Evolutionary conservation across 2,888 invertebrate species (phyloP).

Genomic region (Meteorus colon): DNA sequence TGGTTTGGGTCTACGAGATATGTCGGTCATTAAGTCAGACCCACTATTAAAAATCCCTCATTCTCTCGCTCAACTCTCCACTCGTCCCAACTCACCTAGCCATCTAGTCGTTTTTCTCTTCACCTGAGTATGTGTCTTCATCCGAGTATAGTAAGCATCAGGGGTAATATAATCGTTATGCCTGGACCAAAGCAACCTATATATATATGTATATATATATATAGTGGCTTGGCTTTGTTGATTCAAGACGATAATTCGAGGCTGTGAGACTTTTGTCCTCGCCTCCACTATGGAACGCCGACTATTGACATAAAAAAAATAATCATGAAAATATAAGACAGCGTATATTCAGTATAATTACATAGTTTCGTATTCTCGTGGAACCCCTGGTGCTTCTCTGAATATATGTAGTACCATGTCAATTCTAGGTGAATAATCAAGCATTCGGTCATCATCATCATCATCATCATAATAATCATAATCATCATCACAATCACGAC

Average conservation of each 20-base stretch:
- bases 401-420: constrained; percentile 50
- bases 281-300: constrained; percentile 31
- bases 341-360: constrained; percentile 59
- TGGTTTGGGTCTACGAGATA: constrained; percentile 44
- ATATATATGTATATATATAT: constrained; percentile 22
- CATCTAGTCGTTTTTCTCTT: constrained; percentile 35
- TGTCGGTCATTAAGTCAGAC: constrained; percentile 69
- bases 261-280: constrained; percentile 55
- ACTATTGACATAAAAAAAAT: constrained; percentile 46
- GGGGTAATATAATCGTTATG: constrained; percentile 25
- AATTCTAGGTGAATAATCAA: constrained; percentile 36
- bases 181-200: not conserved
- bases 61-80: constrained; percentile 38
- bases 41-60: constrained; percentile 67
- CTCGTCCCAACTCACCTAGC: constrained; percentile 31
- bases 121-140: not conserved
- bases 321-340: constrained; percentile 63
- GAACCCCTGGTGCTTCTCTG: constrained; percentile 55
- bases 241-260: constrained; percentile 70
- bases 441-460: not conserved
- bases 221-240: constrained; percentile 63
- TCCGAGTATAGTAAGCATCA: constrained; percentile 11
- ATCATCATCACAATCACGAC: constrained; percentile 11
- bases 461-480: not conserved
- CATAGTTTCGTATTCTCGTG: constrained; percentile 68